Evolutionary conservation across 2,888 invertebrate genomes (phyloP).

Genomic region (Sarcophaga rosellei): DNA sequence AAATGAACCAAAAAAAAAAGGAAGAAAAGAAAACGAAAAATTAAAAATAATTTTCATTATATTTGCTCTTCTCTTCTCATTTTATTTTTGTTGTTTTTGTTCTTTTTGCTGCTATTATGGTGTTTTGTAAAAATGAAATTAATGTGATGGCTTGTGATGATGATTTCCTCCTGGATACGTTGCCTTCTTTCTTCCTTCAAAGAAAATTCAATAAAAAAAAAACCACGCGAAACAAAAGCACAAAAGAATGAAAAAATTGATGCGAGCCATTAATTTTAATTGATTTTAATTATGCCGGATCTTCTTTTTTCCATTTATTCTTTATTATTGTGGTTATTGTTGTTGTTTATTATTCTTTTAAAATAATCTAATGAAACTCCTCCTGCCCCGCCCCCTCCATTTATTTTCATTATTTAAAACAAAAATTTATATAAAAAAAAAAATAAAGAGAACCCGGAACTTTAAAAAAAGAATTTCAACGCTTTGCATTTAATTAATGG

Average conservation of each 20-base stretch:
- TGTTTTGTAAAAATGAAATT: no score
- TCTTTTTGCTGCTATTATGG: no score
- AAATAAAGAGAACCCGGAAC: background rate
- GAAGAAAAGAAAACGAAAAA: background rate
- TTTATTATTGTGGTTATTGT: slow-evolving; percentile 39
- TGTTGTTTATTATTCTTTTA: background rate
- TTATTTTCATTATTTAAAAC: background rate
- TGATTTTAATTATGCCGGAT: slow-evolving; percentile 59
- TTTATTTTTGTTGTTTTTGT: no score
- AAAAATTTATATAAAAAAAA: background rate
- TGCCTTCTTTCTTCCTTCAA: background rate
- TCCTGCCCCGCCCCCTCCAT: background rate
- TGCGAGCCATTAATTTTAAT: slow-evolving; percentile 59
- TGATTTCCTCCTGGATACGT: slow-evolving; percentile 42
- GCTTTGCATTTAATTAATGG: background rate
- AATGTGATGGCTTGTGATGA: background rate
- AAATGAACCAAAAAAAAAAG: background rate
- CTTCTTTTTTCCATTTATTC: slow-evolving; percentile 33
- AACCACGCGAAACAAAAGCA: background rate
- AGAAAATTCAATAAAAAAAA: background rate
- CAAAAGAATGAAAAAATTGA: background rate
- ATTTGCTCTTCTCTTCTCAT: slow-evolving; percentile 28
- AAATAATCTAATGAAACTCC: slow-evolving; percentile 34
- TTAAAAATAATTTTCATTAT: slow-evolving; percentile 36
- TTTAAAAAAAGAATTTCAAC: background rate